Conservation (phyloP, 2,888 invertebrate species). For the Leucoptera coffeella region DNA sequence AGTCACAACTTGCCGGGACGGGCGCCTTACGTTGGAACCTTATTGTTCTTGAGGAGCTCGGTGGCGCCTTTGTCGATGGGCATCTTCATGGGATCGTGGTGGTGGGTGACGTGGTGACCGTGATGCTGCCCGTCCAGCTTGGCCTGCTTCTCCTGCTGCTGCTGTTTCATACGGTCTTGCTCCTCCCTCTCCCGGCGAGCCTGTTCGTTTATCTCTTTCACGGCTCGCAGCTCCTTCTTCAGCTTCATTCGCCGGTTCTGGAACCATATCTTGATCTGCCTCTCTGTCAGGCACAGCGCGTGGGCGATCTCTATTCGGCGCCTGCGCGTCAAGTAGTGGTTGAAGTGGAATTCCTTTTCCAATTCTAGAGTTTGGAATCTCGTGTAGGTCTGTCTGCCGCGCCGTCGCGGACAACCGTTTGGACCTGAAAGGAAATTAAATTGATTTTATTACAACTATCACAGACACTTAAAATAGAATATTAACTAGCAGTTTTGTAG, state of each 20-base stretch:
- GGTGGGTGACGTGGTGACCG: slow-evolving; percentile 62
- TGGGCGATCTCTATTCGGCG: slow-evolving; percentile 96
- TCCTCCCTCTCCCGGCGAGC: slow-evolving; percentile 86
- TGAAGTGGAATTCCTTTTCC: slow-evolving; percentile 98
- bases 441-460: slow-evolving; percentile 1
- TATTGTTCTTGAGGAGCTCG: slow-evolving; percentile 73
- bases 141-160: slow-evolving; percentile 82
- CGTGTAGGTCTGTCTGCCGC: slow-evolving; percentile 96
- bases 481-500: not conserved
- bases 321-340: slow-evolving; percentile 93
- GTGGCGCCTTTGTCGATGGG: slow-evolving; percentile 67
- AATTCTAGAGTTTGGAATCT: slow-evolving; percentile 96
- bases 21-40: slow-evolving; percentile 68
- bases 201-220: slow-evolving; percentile 93
- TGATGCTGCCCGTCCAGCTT: slow-evolving; percentile 70
- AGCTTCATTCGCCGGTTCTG: slow-evolving; percentile 95
- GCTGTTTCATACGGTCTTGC: slow-evolving; percentile 86
- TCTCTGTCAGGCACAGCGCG: slow-evolving; percentile 89
- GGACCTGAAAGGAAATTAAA: slow-evolving; percentile 69
- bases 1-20: slow-evolving; percentile 20
- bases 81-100: slow-evolving; percentile 68
- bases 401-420: slow-evolving; percentile 88
- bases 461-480: slow-evolving; percentile 4
- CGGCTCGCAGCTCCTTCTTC: slow-evolving; percentile 91
- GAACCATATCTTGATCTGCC: slow-evolving; percentile 97